Percentiles rank a stretch among this genome's conserved stretches.
Evolutionary conservation across 2,113 vertebrate genomes (phyloP).

Genomic region (Bagarius yarrelli): DNA sequence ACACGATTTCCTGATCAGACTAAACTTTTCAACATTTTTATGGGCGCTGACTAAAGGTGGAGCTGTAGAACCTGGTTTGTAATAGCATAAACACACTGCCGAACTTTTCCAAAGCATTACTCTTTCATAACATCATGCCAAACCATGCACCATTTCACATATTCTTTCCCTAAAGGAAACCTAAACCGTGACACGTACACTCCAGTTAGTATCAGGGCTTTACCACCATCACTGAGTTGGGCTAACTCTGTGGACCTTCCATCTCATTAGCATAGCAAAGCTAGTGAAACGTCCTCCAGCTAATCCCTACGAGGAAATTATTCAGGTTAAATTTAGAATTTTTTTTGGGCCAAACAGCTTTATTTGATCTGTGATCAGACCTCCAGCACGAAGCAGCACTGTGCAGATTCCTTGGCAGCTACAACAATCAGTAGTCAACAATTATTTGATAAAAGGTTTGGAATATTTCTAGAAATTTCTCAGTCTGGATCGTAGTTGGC

Average conservation of each 20-base stretch:
- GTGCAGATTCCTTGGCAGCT: slow-evolving; percentile 35
- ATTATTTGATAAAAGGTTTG: slow-evolving; percentile 35
- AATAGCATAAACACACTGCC: slow-evolving; percentile 59
- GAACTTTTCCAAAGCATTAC: slow-evolving; percentile 45
- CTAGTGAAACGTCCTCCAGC: neutral
- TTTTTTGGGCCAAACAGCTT: slow-evolving; percentile 13
- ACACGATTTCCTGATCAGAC: no score
- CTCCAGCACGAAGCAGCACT: slow-evolving; percentile 21
- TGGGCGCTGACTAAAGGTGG: neutral
- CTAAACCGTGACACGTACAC: slow-evolving; percentile 34
- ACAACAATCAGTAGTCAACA: slow-evolving; percentile 26
- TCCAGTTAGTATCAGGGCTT: neutral
- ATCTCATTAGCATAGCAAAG: neutral
- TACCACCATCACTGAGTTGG: slow-evolving; percentile 14
- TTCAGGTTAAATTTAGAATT: slow-evolving; percentile 2
- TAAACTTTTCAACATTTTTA: slow-evolving; percentile 35
- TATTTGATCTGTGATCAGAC: slow-evolving; percentile 34
- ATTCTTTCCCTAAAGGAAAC: slow-evolving; percentile 49
- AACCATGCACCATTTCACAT: slow-evolving; percentile 54
- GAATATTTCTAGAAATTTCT: slow-evolving; percentile 20
- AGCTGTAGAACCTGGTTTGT: slow-evolving; percentile 43
- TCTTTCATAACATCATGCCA: slow-evolving; percentile 51
- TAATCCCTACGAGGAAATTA: neutral
- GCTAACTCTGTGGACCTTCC: slow-evolving; percentile 17
- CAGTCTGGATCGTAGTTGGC: slow-evolving; percentile 24